Percentiles rank a stretch among this genome's conserved stretches.
Conservation (phyloP, 2,888 invertebrate species). For the Panopea generosa region DNA sequence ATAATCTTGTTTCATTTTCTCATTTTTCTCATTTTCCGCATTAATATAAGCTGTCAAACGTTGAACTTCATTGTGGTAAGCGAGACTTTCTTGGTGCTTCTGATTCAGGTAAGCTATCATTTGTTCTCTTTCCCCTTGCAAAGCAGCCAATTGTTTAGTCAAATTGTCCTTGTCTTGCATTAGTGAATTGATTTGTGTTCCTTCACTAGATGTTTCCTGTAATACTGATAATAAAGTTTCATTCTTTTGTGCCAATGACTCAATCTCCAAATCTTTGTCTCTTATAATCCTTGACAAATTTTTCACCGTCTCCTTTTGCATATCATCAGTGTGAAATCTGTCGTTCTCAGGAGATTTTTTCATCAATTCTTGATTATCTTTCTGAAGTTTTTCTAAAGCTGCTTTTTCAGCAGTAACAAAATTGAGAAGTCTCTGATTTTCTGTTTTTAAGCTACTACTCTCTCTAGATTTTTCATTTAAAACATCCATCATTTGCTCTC, state of each 20-base stretch:
- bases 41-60: conserved; percentile 86
- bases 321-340: conserved; percentile 83
- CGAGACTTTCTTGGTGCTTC: conserved; percentile 94
- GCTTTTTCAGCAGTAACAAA: conserved; percentile 83
- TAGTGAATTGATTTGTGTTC: conserved; percentile 68
- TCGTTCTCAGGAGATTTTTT: conserved; percentile 75
- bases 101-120: conserved; percentile 88
- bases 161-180: conserved; percentile 84
- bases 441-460: conserved; percentile 82
- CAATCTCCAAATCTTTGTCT: conserved; percentile 86
- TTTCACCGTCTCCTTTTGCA: conserved; percentile 85
- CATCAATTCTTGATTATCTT: conserved; percentile 80
- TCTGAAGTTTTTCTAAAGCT: conserved; percentile 83
- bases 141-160: conserved; percentile 88
- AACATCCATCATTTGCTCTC: conserved; percentile 84
- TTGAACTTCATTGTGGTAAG: conserved; percentile 94
- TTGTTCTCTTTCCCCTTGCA: conserved; percentile 84
- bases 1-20: conserved; percentile 79
- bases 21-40: conserved; percentile 73
- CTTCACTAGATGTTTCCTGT: conserved; percentile 77
- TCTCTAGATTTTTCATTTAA: conserved; percentile 85
- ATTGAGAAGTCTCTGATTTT: conserved; percentile 84
- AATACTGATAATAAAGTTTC: conserved; percentile 82
- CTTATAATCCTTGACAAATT: conserved; percentile 84
- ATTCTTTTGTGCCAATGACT: conserved; percentile 85